Base-by-base conservation (phyloP, 92 coral and sea anemone species). In the Diadumene lineata region DNA sequence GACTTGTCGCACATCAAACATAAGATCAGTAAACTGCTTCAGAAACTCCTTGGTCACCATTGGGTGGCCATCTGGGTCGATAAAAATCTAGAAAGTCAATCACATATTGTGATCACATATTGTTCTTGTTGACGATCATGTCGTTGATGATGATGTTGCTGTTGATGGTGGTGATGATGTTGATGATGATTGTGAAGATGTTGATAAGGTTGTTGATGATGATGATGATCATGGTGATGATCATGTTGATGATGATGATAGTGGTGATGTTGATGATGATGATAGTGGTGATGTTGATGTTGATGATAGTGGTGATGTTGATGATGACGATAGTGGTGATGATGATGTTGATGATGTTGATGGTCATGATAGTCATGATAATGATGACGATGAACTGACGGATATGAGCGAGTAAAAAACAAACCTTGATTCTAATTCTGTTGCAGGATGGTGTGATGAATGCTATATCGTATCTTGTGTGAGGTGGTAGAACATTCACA, bases 21-120 rank as follows among this genome's bases (percentile, higher is more conserved):
- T 23, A 24, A 43, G 7, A 7, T 46, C 7, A 22, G 56, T 34
- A 68, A 68, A 68, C 7, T 15, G 18, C 53, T 38, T 38, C 13
- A n/a, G n/a, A n/a, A n/a, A n/a, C n/a, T n/a, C n/a, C n/a, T n/a
- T n/a, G n/a, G n/a, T n/a, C n/a, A n/a, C n/a, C n/a, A 28, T 55
- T 50, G 33, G 33, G 1, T 70, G 29, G n/a, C 61, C 61, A 28
- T 70, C 27, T 43, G 8, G 0, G 43, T 70, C 75, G 13, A 70
- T 13, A 26, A 70, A 70, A 60, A 70, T 70, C 75, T 68, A 27
- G 17, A 68, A n/a, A n/a, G n/a, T n/a, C n/a, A n/a, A n/a, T n/a
- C n/a, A n/a, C n/a, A n/a, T n/a, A n/a, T n/a, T n/a, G n/a, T n/a
- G n/a, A n/a, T n/a, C n/a, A n/a, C n/a, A n/a, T n/a, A n/a, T n/a